Conservation (phyloP, 2,888 invertebrate species). For the Lamproptera curius region DNA sequence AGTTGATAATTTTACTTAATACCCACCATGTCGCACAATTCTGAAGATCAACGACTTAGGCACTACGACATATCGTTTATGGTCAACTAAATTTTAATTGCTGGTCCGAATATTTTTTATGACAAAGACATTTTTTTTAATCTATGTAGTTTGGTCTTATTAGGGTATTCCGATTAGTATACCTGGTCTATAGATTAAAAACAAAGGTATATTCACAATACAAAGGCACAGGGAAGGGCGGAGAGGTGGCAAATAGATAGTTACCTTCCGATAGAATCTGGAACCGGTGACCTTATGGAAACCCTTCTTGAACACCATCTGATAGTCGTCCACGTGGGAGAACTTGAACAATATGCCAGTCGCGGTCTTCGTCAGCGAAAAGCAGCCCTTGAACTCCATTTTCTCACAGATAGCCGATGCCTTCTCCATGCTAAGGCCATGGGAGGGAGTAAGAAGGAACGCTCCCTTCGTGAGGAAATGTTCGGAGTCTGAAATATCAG, state of each 20-base stretch:
- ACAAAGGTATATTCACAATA: no score
- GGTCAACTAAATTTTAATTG: no score
- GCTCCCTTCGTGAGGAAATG: conserved; percentile 90
- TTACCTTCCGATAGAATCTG: conserved; percentile 90
- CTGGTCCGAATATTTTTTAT: no score
- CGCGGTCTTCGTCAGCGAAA: conserved; percentile 91
- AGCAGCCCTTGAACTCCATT: conserved; percentile 92
- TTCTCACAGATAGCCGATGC: conserved; percentile 92
- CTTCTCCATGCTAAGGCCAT: conserved; percentile 91
- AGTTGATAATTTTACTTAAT: no score
- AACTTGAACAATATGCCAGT: conserved; percentile 94
- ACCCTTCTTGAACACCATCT: conserved; percentile 91
- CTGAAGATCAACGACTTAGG: no score
- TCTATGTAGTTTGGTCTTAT: no score
- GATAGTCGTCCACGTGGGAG: conserved; percentile 91
- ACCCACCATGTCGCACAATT: no score
- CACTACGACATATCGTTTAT: no score
- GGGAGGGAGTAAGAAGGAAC: conserved; percentile 90
- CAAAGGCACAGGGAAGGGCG: conserved; percentile 40
- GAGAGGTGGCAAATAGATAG: conserved; percentile 38
- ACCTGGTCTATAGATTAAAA: no score
- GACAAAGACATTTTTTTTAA: no score
- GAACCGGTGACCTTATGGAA: conserved; percentile 93
- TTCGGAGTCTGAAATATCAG: conserved; percentile 85
- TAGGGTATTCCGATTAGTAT: no score